Base-by-base conservation (phyloP, 1,140 invertebrate genomes). In the Cataglyphis hispanica region DNA sequence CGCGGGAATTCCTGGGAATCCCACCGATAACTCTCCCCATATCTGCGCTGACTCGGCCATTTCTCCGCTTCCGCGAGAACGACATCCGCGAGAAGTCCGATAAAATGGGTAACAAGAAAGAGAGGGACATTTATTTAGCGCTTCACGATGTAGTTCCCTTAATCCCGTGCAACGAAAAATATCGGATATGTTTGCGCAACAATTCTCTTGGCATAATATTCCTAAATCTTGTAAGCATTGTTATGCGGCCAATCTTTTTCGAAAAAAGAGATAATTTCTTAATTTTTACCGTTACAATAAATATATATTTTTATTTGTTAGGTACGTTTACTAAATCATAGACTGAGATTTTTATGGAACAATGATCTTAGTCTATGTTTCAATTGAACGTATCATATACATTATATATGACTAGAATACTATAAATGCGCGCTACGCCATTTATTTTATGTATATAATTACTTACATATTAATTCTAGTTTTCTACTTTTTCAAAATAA, bases 21-120 rank as follows among this genome's bases (percentile, higher is more conserved):
- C 74, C 60, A 56, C 60, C 43, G 72, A 84, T 84, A 84, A 84
- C 81, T 84, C 81, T 84, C 72, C 16, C 61, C 72, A 31, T 84
- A 76, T 84, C 81, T 84, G 58, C 81, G 81, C 81, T 84, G 81
- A 84, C 81, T 84, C 46, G 81, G 43, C 61, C 60, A 84, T 84
- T 84, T 84, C 72, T 84, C 74, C 61, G 81, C 34, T 84, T 84
- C 58, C 34, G 46, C 81, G 61, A 84, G 34, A 19, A 76, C 72
- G 69, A 84, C 81, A 75, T 75, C 81, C 81, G 61, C 81, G 81
- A 77, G 81, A 40, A 76, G 81, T 56, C 46, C 81, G 53, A 85
- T 69, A 85, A 81, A 86, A 69, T 69, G 64, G 53, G 58, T 61
- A 69, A 64, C 34, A 58, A 66, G 13, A 81, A 8, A 64, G 74